These are phyloP conservation scores for Pavo muticus DNA, from an alignment of 2,113 vertebrate species.

Conservation along the genomic window DNA sequence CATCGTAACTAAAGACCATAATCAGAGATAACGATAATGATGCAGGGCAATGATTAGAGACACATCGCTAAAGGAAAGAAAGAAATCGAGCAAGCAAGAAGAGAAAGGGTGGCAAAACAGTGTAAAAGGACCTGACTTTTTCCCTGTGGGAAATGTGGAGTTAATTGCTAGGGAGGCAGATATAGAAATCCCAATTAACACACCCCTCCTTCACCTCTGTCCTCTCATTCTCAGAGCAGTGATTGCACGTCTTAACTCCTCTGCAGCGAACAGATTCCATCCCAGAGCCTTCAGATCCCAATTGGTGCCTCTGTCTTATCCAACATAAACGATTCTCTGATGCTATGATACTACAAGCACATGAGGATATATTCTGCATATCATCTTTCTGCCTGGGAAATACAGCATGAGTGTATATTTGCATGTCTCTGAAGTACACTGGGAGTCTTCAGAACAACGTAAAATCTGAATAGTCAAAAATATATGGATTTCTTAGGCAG, in stretches of 20 bases:
- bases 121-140: not conserved
- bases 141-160: not conserved
- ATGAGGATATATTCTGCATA: not conserved
- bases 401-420: rapidly evolving
- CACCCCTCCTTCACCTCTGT: not conserved
- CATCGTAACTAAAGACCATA: slow-evolving; percentile 65
- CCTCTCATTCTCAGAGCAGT: not conserved
- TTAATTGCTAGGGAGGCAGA: slow-evolving; percentile 11
- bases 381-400: not conserved
- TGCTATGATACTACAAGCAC: not conserved
- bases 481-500: rapidly evolving
- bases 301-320: not conserved
- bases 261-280: not conserved
- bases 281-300: not conserved
- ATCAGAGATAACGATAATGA: slow-evolving; percentile 57
- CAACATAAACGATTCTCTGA: not conserved
- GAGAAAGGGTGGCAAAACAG: not conserved
- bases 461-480: not conserved
- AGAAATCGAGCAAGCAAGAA: not conserved
- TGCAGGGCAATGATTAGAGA: slow-evolving; percentile 19
- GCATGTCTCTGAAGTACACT: rapidly evolving
- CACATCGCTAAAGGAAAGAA: not conserved
- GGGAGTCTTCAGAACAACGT: rapidly evolving
- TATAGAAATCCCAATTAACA: slow-evolving; percentile 29
- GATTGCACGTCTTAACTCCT: not conserved